Evolutionary conservation across 2,888 invertebrate species (phyloP).

Genomic region (Sarcophaga subvicina): DNA sequence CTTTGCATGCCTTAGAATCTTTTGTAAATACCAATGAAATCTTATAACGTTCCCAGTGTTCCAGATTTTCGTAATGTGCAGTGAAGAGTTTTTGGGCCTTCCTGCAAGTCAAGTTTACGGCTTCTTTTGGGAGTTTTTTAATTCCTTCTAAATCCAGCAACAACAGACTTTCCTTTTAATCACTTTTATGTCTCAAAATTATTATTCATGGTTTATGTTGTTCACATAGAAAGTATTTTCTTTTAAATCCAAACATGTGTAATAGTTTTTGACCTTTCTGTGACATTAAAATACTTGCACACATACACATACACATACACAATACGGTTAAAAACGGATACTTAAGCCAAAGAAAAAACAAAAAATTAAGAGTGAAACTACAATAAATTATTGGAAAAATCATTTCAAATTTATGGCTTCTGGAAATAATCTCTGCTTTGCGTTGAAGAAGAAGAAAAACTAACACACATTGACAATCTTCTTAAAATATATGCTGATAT

Average conservation of each 20-base stretch:
- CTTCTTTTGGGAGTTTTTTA: too few relatives aligned
- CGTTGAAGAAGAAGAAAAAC: too few relatives aligned
- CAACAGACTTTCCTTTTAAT: neutral
- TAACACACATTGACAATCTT: neutral
- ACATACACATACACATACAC: neutral
- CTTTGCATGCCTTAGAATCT: too few relatives aligned
- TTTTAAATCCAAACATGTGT: neutral
- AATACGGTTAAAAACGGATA: neutral
- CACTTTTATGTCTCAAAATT: neutral
- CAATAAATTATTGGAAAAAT: constrained; percentile 51
- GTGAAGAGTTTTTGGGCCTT: too few relatives aligned
- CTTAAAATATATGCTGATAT: constrained; percentile 58
- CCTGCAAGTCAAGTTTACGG: too few relatives aligned
- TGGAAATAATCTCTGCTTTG: constrained; percentile 41
- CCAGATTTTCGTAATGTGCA: too few relatives aligned
- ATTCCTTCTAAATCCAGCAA: too few relatives aligned
- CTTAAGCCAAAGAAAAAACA: neutral
- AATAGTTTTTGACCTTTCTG: neutral
- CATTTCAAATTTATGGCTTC: constrained; percentile 33
- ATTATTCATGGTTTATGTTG: neutral
- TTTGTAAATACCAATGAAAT: too few relatives aligned
- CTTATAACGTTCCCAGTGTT: too few relatives aligned
- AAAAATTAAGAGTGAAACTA: constrained; percentile 4
- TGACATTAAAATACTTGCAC: neutral
- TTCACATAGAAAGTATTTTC: neutral